Base-by-base conservation (phyloP, 1,140 invertebrate genomes). In the Doryteuthis pealeii region DNA sequence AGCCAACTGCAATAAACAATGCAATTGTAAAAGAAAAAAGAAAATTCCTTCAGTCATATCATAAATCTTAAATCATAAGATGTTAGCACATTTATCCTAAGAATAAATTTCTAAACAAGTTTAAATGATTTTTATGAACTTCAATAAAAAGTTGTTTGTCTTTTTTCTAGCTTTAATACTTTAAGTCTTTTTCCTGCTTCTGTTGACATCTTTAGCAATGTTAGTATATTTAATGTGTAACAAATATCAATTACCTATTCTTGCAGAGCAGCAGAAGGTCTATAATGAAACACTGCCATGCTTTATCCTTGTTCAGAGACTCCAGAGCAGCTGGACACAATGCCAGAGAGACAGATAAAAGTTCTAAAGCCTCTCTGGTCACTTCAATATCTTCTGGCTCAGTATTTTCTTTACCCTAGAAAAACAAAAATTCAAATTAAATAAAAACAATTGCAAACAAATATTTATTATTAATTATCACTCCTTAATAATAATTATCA, bases 301-400 rank as follows among this genome's bases (percentile, higher is more conserved):
- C 92, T 73, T 92, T 90, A 78, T 96, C 93, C 79, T 91, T 91
- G 74, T 90, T 89, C 0, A 95, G 85, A 22, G 90, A 90, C 74
- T 96, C 94, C 67, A 97, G 88, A 70, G 93, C 92, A 67, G 91
- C 91, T 8, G 94, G 94, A 88, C 95, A 95, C 12, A 98, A 88
- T 33, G 95, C 93, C 82, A 97, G 91, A 78, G 93, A 93, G 72
- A 96, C 91, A n/a, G 95, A 95, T 66, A 99, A 88, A 33, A 96
- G 92, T 89, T 98, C 96, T 80, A 98, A 89, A 31, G 95, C 94
- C 88, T 98, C 96, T 81, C 94, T 93, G 83, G 95, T 96, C 78
- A 98, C 93, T 84, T 89, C 77, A 82, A 88, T 81, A 72, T 89
- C 87, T 74, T 88, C 87, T 40, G 74, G 70, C 66, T 88, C 86